phyloP scores from a whole-genome alignment of 2,113 vertebrate genomes.

The Nannobrachium achirus region DNA sequence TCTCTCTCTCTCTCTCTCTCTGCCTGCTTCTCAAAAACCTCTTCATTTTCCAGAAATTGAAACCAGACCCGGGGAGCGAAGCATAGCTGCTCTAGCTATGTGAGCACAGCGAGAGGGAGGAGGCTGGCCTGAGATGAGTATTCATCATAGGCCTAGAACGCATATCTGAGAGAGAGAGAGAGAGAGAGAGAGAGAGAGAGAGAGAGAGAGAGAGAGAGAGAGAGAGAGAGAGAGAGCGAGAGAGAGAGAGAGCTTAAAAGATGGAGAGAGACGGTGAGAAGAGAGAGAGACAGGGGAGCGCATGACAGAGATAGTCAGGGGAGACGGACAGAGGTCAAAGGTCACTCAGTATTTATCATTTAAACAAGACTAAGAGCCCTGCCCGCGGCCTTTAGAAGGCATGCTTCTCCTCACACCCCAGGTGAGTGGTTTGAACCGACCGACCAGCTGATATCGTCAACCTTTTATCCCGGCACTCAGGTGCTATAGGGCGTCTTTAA shows the following conservation, averaged over 20 bases:
- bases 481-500: no score
- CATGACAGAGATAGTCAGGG: neutral
- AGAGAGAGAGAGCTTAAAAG: constrained; percentile 1
- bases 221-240: neutral
- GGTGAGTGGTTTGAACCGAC: no score
- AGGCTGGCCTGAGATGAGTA: constrained; percentile 30
- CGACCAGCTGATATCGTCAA: no score
- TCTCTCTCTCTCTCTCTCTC: constrained; percentile 37
- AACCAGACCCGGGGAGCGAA: constrained; percentile 68
- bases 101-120: constrained; percentile 31
- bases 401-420: no score
- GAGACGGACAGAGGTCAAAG: neutral
- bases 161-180: constrained; percentile 14
- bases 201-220: constrained; percentile 19
- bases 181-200: constrained; percentile 11
- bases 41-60: constrained; percentile 78
- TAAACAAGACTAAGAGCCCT: no score
- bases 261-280: no score
- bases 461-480: no score
- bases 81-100: constrained; percentile 34
- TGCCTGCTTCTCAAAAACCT: constrained; percentile 38
- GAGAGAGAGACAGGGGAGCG: neutral
- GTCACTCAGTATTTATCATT: no score
- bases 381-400: no score
- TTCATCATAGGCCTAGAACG: constrained; percentile 58